Evolutionary conservation across 2,113 vertebrate species (phyloP), one percentile per base, ranked within the genome.

Genomic region (Terrapene triunguis): DNA sequence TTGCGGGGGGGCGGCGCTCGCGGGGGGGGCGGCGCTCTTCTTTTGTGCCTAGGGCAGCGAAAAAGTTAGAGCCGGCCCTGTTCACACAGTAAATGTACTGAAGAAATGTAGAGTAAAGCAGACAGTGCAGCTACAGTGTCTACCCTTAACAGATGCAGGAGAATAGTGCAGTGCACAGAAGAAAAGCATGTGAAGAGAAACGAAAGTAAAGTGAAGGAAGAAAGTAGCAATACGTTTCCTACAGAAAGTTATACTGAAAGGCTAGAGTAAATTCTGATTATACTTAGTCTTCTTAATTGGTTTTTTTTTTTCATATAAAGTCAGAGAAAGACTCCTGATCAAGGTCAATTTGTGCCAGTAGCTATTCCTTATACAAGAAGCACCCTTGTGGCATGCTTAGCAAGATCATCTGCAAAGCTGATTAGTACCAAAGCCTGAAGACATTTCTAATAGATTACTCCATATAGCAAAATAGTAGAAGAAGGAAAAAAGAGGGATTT

Each of bases 131-230:
- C 62, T 0, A 1, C 6, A 47, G 80, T 22, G 17, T 32, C 55
- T 1, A 0, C 4, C 0, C 3, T 4, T 1, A 5, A 0, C 0
- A 0, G 57, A 2, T 2, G 0, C 0, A 4, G 32, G 47, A 5
- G 0, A 38, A n/a, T 42, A 32, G 44, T 35, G 19, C 69, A 1
- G 1, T 0, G 0, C 2, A 1, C 4, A 8, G 2, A 76, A 32
- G 86, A 62, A 62, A 62, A 62, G 12, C 13, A 62, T 32, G 32
- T 62, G 59, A 62, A 35, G 59, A 62, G 13, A 35, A 32, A 32
- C 5, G 3, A 32, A 62, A 62, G 59, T 62, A 35, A 62, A 62
- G 59, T 62, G 59, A 62, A 62, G 13, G 11, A 62, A 16, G 13
- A 16, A 50, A 83, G 44, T 54, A 55, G 10, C 9, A 78, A 21